Percentiles rank a stretch among this genome's conserved stretches.
Evolutionary conservation across 1,140 invertebrate species (phyloP).

Genomic region (Drosophila littoralis): DNA sequence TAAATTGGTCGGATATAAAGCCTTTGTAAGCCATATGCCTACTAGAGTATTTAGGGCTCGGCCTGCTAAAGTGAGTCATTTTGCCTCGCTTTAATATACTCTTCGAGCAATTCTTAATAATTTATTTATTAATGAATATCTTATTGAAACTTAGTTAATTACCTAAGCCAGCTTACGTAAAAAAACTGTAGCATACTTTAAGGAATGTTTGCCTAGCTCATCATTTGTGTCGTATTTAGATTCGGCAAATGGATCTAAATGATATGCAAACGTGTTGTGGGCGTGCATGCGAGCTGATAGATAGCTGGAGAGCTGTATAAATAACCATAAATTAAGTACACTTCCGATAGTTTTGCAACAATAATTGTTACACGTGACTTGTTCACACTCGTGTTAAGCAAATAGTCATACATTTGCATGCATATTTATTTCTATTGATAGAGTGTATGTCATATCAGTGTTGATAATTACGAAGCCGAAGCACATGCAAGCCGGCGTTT

Average conservation of each 20-base stretch:
- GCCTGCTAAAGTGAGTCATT: too few relatives aligned
- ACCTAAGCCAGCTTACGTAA: neutral
- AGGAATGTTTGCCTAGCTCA: neutral
- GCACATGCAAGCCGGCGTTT: constrained; percentile 23
- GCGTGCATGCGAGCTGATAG: neutral
- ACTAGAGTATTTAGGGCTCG: too few relatives aligned
- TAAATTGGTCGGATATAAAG: too few relatives aligned
- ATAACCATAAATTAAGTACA: neutral
- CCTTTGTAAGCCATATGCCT: too few relatives aligned
- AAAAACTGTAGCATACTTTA: constrained; percentile 22
- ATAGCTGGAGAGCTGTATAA: neutral
- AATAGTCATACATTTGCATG: constrained; percentile 4
- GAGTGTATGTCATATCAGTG: constrained; percentile 45
- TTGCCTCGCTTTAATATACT: too few relatives aligned
- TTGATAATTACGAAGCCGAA: constrained; percentile 58
- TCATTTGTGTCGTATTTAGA: too few relatives aligned
- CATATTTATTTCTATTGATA: constrained; percentile 5
- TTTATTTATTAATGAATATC: too few relatives aligned
- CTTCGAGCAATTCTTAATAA: too few relatives aligned
- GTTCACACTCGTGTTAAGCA: constrained; percentile 36
- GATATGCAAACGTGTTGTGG: too few relatives aligned
- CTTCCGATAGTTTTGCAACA: constrained; percentile 48
- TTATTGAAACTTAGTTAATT: neutral
- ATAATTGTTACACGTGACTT: constrained; percentile 60
- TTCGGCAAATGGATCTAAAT: too few relatives aligned